Conservation (phyloP, 2,888 invertebrate species). For the Coelopa pilipes region DNA sequence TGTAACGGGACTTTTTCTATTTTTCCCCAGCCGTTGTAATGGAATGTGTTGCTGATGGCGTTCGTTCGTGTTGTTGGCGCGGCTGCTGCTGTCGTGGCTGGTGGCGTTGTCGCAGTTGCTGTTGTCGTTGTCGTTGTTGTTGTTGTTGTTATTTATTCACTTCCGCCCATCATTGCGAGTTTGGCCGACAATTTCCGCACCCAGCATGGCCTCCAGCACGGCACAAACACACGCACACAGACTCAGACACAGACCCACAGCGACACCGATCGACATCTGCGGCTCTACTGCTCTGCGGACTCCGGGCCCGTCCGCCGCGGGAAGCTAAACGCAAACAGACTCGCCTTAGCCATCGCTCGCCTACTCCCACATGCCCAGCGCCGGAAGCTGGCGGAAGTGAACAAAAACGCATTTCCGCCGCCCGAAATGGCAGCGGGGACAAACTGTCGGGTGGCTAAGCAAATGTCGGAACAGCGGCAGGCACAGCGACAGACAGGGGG, state of each 20-base stretch:
- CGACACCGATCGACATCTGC: no score
- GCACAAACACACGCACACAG: background rate
- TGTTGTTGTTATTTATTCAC: conserved; percentile 14
- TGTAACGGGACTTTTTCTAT: no score
- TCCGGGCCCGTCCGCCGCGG: background rate
- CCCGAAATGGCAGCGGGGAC: conserved; percentile 5
- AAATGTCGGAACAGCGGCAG: background rate
- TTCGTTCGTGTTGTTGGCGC: no score
- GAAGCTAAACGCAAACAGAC: conserved; percentile 17
- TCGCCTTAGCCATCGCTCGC: background rate
- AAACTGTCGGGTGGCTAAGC: conserved; percentile 2
- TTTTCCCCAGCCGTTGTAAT: no score
- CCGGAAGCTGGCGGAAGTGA: conserved; percentile 30
- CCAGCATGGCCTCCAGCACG: conserved; percentile 15
- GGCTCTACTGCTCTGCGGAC: background rate
- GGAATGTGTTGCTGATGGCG: no score
- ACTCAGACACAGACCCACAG: background rate
- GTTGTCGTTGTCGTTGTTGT: no score
- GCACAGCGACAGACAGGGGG: no score
- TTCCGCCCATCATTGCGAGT: conserved; percentile 40
- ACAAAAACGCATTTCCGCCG: conserved; percentile 39
- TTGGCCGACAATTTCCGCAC: conserved; percentile 40
- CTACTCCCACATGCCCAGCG: background rate
- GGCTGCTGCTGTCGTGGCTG: no score
- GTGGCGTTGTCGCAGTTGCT: no score